Conservation (phyloP, 2,113 vertebrate species). For the Thalassarche chlororhynchos region DNA sequence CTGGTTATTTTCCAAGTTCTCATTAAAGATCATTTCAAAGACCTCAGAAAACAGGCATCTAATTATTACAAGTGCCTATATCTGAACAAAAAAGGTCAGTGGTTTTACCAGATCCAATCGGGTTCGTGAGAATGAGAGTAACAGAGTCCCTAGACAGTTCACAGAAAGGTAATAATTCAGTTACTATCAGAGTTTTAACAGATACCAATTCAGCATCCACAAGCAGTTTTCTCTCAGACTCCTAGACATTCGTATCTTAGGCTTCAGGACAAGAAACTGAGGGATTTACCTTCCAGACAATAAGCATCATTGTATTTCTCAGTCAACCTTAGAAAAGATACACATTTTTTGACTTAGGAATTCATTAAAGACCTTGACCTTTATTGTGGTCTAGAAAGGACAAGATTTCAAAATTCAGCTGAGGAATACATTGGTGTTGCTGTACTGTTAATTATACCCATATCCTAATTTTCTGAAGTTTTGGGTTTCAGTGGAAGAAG, state of each 20-base stretch:
- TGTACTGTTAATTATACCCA: not conserved
- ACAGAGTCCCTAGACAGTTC: not conserved
- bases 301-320: not conserved
- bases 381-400: not conserved
- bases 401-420: not conserved
- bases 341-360: not conserved
- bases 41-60: not conserved
- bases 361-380: not conserved
- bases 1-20: not conserved
- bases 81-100: not conserved
- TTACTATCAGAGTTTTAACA: not conserved
- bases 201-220: not conserved
- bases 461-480: not conserved
- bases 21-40: not conserved
- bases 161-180: not conserved
- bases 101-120: not conserved
- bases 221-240: not conserved
- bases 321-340: not conserved
- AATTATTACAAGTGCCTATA: not conserved
- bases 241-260: not conserved
- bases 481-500: not conserved
- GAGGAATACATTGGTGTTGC: not conserved
- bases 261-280: not conserved
- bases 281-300: not conserved
- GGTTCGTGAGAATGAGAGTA: not conserved